A percentile compares a stretch with the other conserved stretches of the same genome.
These are phyloP conservation scores for Chiloscyllium plagiosum DNA, from an alignment of 2,113 vertebrate genomes.

Conservation along the genomic window DNA sequence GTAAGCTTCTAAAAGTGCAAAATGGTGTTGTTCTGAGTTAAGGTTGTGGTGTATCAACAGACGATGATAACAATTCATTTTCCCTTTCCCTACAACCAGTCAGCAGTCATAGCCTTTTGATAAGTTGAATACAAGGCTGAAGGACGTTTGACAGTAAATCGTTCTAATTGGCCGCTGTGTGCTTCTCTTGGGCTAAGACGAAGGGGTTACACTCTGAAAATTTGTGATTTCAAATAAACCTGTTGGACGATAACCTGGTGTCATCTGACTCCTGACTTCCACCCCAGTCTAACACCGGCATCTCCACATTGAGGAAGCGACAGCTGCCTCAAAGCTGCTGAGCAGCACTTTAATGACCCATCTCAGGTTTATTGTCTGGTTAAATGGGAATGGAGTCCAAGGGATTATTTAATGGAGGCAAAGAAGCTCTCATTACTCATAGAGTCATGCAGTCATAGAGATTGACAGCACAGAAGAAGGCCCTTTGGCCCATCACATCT, in stretches of 20 bases:
- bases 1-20: not conserved
- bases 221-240: too few relatives aligned
- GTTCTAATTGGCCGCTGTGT: not conserved
- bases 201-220: too few relatives aligned
- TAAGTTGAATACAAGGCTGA: not conserved
- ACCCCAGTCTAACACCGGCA: too few relatives aligned
- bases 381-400: not conserved
- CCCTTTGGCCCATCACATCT: too few relatives aligned
- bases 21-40: not conserved
- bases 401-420: not conserved
- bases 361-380: not conserved
- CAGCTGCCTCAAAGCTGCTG: not conserved
- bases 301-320: too few relatives aligned
- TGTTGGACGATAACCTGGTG: too few relatives aligned
- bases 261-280: too few relatives aligned
- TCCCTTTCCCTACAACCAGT: not conserved
- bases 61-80: not conserved
- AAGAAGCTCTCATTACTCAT: too few relatives aligned
- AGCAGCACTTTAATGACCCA: not conserved
- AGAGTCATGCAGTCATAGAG: too few relatives aligned
- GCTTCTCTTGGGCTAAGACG: too few relatives aligned
- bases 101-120: not conserved
- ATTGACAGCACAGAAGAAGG: too few relatives aligned
- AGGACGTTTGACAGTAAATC: too few relatives aligned
- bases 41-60: not conserved